phyloP scores from a whole-genome alignment of 2,797 vertebrate species.

The Sphenopsis melanotis region DNA sequence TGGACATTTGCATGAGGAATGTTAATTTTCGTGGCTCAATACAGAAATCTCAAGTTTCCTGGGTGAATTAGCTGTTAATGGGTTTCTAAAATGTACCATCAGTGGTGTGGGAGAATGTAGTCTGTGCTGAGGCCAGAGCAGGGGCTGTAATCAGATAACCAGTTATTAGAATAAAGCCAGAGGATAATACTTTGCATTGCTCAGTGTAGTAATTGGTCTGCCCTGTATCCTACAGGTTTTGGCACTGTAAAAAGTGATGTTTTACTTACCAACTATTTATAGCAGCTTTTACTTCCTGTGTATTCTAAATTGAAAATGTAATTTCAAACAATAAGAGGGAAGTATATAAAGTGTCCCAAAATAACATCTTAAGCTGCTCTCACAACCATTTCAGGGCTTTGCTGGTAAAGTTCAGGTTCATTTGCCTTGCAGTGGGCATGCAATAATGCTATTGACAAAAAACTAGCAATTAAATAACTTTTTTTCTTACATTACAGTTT shows the following conservation, averaged over 20 bases:
- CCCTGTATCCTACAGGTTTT: constrained; percentile 50
- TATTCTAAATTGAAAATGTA: constrained; percentile 45
- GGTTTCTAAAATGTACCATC: constrained; percentile 28
- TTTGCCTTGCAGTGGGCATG: constrained; percentile 19
- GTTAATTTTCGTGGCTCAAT: background rate
- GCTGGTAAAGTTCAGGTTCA: background rate
- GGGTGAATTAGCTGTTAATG: constrained; percentile 2
- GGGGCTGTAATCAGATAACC: constrained; percentile 61
- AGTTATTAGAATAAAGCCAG: constrained; percentile 63
- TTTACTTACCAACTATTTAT: constrained; percentile 65
- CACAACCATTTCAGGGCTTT: background rate
- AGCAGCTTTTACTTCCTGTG: constrained; percentile 51
- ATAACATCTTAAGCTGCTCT: background rate
- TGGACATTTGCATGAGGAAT: background rate
- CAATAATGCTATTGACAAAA: constrained; percentile 54
- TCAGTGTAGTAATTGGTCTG: constrained; percentile 65
- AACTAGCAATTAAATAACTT: constrained; percentile 17
- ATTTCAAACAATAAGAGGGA: constrained; percentile 39
- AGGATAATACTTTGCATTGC: constrained; percentile 65
- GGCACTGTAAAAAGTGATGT: constrained; percentile 22
- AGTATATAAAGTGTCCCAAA: background rate
- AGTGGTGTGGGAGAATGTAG: background rate
- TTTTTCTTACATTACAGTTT: background rate
- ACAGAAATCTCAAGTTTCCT: constrained; percentile 32
- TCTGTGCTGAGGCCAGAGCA: background rate